Conservation (phyloP, 2,797 vertebrate genomes). For the Pangasius mekongensis region DNA sequence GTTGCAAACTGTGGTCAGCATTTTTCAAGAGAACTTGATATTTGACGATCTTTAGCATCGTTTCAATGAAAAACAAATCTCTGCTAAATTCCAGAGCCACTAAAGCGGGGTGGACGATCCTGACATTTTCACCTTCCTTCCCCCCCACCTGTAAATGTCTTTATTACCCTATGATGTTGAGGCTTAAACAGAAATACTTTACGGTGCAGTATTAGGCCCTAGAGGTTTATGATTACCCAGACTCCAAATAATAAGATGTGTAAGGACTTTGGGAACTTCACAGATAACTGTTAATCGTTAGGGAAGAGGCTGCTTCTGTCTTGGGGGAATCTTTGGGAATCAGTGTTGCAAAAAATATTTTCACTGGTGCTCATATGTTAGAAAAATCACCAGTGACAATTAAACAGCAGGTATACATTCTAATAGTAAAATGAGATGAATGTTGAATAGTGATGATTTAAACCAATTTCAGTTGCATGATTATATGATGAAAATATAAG, state of each 20-base stretch:
- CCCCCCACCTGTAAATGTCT: slow-evolving; percentile 44
- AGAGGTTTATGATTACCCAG: slow-evolving; percentile 68
- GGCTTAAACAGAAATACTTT: slow-evolving; percentile 61
- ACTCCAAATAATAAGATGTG: slow-evolving; percentile 59
- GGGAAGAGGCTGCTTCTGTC: slow-evolving; percentile 46
- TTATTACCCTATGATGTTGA: slow-evolving; percentile 59
- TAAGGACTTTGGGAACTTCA: slow-evolving; percentile 55
- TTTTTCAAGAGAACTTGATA: neutral
- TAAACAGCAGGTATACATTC: neutral
- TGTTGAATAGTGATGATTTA: neutral
- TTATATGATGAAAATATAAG: neutral
- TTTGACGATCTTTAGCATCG: slow-evolving; percentile 23
- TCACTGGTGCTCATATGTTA: neutral
- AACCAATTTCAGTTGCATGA: slow-evolving; percentile 1
- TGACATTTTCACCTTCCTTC: slow-evolving; percentile 10
- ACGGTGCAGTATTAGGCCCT: slow-evolving; percentile 62
- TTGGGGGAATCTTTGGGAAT: slow-evolving; percentile 29
- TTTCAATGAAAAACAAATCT: slow-evolving; percentile 40
- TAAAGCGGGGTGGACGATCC: slow-evolving; percentile 7
- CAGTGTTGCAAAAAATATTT: neutral
- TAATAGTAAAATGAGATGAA: neutral
- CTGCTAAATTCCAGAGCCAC: slow-evolving; percentile 18
- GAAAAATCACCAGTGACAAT: neutral
- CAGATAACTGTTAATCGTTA: slow-evolving; percentile 63
- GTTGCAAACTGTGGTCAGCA: neutral